phyloP scores from a whole-genome alignment of 2,797 vertebrate genomes.

The Phataginus tricuspis region DNA sequence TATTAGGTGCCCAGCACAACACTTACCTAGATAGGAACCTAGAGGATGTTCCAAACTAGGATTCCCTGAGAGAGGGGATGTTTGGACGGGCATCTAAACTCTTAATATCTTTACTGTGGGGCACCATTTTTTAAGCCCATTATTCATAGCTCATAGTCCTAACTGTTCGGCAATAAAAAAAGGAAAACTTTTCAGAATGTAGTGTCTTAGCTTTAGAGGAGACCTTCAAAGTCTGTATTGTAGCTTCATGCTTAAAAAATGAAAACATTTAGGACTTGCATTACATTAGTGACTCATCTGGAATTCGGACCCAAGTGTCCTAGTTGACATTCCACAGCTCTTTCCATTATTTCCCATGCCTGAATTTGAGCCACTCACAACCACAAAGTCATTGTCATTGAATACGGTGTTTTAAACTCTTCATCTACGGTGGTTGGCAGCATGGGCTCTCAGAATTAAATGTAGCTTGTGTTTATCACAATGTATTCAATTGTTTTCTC shows the following conservation, averaged over 20 bases:
- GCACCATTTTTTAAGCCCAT: not conserved
- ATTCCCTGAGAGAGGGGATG: not conserved
- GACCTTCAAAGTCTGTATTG: slow-evolving; percentile 3
- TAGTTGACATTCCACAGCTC: not conserved
- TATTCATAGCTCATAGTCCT: not conserved
- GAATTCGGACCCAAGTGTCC: not conserved
- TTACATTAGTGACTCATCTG: not conserved
- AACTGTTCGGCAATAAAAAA: not conserved
- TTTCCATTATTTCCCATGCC: not conserved
- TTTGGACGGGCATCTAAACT: not conserved
- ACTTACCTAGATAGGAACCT: not conserved
- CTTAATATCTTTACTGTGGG: not conserved
- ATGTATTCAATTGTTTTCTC: not conserved
- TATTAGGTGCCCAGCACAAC: not conserved
- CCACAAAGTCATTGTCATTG: not conserved
- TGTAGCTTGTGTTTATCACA: slow-evolving; percentile 4
- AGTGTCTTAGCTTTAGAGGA: not conserved
- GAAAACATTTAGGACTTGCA: not conserved
- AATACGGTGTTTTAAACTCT: not conserved
- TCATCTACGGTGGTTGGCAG: not conserved
- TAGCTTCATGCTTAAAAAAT: not conserved
- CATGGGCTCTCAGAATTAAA: not conserved
- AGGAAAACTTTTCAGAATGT: not conserved
- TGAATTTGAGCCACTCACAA: not conserved
- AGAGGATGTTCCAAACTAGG: not conserved